Conservation (phyloP, 2,888 invertebrate species). For the Lithophane socia region DNA sequence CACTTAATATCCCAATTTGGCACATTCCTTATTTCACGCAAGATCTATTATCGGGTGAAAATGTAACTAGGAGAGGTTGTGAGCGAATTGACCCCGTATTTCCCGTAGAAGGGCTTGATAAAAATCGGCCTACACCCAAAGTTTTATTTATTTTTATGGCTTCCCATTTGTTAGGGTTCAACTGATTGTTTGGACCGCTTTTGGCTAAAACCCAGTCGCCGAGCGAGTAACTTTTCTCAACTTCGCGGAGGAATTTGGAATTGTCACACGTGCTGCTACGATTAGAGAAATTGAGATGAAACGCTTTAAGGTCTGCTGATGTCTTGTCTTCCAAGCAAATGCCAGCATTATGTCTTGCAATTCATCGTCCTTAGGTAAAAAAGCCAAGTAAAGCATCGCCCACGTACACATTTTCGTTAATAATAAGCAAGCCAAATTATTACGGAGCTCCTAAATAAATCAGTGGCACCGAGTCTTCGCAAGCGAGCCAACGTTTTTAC, state of each 20-base stretch:
- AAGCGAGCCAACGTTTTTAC: conserved; percentile 40
- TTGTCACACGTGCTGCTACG: conserved; percentile 24
- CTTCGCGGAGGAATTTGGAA: conserved; percentile 27
- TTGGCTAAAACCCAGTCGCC: conserved; percentile 40
- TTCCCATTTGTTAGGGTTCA: conserved; percentile 79
- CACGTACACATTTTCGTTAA: conserved; percentile 28
- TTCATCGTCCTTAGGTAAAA: background rate
- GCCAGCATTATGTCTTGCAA: background rate
- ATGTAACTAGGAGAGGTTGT: conserved; percentile 74
- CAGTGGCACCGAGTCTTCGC: conserved; percentile 44
- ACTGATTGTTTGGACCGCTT: conserved; percentile 74
- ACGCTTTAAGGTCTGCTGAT: background rate
- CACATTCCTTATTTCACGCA: conserved; percentile 74
- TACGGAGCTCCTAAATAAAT: conserved; percentile 54
- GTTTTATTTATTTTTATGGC: conserved; percentile 84
- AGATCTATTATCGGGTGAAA: conserved; percentile 76
- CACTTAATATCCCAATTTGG: conserved; percentile 59
- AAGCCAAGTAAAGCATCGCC: background rate
- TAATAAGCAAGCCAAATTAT: conserved; percentile 29
- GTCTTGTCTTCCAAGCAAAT: background rate
- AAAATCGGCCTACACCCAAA: conserved; percentile 74
- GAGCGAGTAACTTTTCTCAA: conserved; percentile 33
- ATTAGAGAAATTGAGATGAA: conserved; percentile 13
- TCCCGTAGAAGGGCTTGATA: conserved; percentile 75
- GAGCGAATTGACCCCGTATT: conserved; percentile 76